These are phyloP conservation scores for Athalia circularis DNA, from an alignment of 2,888 invertebrate species.

Conservation along the genomic window DNA sequence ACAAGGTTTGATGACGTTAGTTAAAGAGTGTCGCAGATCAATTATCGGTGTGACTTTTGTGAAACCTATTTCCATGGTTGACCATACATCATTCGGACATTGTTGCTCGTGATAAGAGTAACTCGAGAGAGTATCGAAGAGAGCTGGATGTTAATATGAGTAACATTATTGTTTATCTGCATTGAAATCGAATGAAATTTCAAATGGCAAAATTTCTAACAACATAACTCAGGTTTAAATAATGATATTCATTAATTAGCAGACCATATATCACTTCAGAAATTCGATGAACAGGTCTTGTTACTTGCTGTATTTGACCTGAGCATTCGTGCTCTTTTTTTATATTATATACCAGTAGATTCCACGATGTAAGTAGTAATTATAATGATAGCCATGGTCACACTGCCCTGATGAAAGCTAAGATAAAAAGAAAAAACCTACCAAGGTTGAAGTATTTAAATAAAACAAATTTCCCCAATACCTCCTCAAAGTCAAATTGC, in stretches of 20 bases:
- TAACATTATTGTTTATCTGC: background rate
- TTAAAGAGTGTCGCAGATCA: constrained; percentile 53
- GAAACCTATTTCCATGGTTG: constrained; percentile 1
- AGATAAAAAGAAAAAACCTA: background rate
- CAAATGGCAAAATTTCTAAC: background rate
- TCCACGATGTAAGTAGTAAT: constrained; percentile 23
- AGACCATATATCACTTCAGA: constrained; percentile 3
- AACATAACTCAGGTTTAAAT: background rate
- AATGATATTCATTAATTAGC: background rate
- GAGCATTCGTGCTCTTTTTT: constrained; percentile 38
- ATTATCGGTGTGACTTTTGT: constrained; percentile 26
- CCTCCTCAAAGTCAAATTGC: background rate
- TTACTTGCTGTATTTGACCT: constrained; percentile 17
- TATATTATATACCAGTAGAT: constrained; percentile 33
- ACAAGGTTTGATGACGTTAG: constrained; percentile 80
- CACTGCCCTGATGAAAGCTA: constrained; percentile 27
- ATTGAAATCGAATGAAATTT: background rate
- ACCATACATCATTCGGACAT: constrained; percentile 29
- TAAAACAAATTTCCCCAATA: background rate
- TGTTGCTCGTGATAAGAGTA: constrained; percentile 15
- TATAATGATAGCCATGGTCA: constrained; percentile 29
- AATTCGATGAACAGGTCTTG: background rate
- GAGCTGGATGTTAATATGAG: constrained; percentile 26
- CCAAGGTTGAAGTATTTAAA: background rate
- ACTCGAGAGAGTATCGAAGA: constrained; percentile 21